phyloP scores from a whole-genome alignment of 2,113 vertebrate genomes.

The Cynocephalus volans region DNA sequence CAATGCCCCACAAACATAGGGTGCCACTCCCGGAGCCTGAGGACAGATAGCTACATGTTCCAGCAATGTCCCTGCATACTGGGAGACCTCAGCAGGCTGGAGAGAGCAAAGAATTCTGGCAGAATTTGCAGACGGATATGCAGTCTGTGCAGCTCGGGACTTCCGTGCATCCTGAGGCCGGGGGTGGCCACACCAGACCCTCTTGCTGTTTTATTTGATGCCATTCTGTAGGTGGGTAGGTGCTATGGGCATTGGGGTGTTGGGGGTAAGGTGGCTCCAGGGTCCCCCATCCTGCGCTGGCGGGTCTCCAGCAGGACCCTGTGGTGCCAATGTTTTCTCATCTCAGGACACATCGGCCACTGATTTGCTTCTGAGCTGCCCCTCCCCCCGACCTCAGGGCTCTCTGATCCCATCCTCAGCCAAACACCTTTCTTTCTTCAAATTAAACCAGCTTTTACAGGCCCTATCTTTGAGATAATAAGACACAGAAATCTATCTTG shows the following conservation, averaged over 20 bases:
- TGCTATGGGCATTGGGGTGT: no score
- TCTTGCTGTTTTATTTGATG: fast-evolving
- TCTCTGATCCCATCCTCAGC: background rate
- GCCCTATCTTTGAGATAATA: slow-evolving; percentile 69
- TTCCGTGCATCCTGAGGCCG: fast-evolving
- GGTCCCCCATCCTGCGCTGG: background rate
- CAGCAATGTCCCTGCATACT: fast-evolving
- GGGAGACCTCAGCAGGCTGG: background rate
- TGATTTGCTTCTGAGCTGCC: fast-evolving
- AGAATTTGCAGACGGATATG: fast-evolving
- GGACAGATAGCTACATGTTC: fast-evolving
- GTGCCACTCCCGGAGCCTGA: fast-evolving
- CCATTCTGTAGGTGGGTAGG: fast-evolving
- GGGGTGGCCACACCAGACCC: fast-evolving
- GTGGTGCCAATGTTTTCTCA: background rate
- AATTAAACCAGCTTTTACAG: slow-evolving; percentile 4
- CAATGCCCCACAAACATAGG: background rate
- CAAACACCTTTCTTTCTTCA: background rate
- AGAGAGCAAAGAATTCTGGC: background rate
- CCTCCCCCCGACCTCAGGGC: fast-evolving
- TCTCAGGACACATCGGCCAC: fast-evolving
- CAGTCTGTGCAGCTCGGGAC: fast-evolving
- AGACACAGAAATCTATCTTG: slow-evolving; percentile 81
- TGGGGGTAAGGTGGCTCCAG: background rate
- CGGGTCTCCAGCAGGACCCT: background rate